Evolutionary conservation across 2,888 invertebrate genomes (phyloP), one percentile per base, ranked within the genome.

Genomic region (Leptinotarsa tumamoca): DNA sequence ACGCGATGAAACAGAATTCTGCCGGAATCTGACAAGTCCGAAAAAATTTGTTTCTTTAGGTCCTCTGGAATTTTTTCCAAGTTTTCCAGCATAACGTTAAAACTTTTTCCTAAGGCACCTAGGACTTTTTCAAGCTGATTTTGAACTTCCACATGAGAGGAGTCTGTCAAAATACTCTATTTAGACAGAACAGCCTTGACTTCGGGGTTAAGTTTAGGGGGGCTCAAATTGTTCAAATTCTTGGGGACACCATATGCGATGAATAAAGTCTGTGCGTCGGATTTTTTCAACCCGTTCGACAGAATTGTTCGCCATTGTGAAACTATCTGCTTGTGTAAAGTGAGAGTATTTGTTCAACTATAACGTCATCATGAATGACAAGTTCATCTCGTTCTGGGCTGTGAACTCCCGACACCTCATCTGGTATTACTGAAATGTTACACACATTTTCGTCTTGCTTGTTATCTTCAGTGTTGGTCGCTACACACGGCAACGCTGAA

Each of bases 1-100:
- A 75, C 66, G 23, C 71, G 68, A 71, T 78, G 78, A 73, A 76
- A 78, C 5, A 78, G 63, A 10, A 78, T 73, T 18, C 68, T 56
- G 27, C 63, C 68, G 5, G 61, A 73, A 68, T 67, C 67, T 56
- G 67, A 54, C 51, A 72, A 49, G 15, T 50, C 66, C 18, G 56
- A 15, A 14, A 72, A 33, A 21, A 72, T n/a, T 14, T 72, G 56
- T 4, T n/a, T 56, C 21, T 67, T 67, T 2, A 72, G 15, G 2
- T 72, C 15, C 10, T n/a, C 43, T n/a, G 72, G 54, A 4, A 67
- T 17, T 52, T 67, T 72, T 58, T 72, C n/a, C 15, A 43, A 27
- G 18, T 72, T 72, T 54, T 51, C 51, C 56, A 72, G 15, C n/a
- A n/a, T 33, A 33, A 33, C 7, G 5, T 5, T 4, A 5, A 27